Evolutionary conservation across 2,797 vertebrate genomes (phyloP), one percentile per base, ranked within the genome.

Genomic region (Mus spretus): DNA sequence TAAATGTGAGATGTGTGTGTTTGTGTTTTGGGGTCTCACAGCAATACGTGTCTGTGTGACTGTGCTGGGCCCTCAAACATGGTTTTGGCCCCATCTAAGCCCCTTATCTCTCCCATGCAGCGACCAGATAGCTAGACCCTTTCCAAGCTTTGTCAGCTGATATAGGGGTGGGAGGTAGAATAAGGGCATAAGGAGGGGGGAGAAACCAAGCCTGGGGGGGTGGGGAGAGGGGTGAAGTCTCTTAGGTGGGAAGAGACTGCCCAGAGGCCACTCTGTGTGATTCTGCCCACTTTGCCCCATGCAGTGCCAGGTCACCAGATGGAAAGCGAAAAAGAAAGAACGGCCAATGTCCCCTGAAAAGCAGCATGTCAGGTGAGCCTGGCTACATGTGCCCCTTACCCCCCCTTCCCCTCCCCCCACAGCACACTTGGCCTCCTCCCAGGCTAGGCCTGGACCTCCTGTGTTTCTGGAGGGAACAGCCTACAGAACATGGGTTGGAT

Each of bases 301-400:
- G 44, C 92, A 97, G 95, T 91, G 95, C 95, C 98, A 99, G 99
- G 99, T 99, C 99, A 99, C 99, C 99, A 99, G 99, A 99, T 99
- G 99, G 99, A 98, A 99, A 99, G 98, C 99, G 99, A 99, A 99
- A 99, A 99, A 99, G 99, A 98, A 99, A 99, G 99, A 99, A 99
- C 99, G 99, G 99, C 99, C 99, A 99, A 99, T 99, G 99, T 99
- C 99, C 99, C 98, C 98, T 99, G 99, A 99, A 99, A 99, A 99
- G 98, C 98, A 99, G 99, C 98, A 99, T 99, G 99, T 99, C 99
- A 99, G 99, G 99, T 99, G 99, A 98, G 95, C 72, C 75, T 55
- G 70, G 72, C 75, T 75, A 7, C 0, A 22, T 59, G 7, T 3
- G 4, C 79, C 88, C 53, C 13, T 5, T 44, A 6, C 65, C 65